Conservation (phyloP, 2,113 vertebrate genomes). For the Arothron firmamentum region DNA sequence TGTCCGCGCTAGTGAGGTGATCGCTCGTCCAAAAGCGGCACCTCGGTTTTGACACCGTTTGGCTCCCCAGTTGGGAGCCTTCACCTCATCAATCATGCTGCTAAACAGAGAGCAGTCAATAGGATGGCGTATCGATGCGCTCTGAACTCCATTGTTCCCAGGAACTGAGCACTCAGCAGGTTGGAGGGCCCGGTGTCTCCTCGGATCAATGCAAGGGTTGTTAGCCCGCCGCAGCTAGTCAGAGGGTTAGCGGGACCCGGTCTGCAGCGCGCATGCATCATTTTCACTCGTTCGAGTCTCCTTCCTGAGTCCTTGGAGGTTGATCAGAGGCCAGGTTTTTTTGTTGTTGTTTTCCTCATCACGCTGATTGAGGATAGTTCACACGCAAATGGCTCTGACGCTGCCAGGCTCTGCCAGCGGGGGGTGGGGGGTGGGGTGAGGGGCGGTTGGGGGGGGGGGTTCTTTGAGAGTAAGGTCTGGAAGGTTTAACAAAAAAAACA, state of each 20-base stretch:
- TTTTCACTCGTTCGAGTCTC: conserved; percentile 33
- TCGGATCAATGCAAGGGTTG: conserved; percentile 74
- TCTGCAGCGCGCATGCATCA: conserved; percentile 25
- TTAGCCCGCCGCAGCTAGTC: conserved; percentile 64
- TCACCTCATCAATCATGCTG: conserved; percentile 78
- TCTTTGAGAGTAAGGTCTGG: no score
- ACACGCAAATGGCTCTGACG: background rate
- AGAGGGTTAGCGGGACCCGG: conserved; percentile 39
- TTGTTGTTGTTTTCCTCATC: conserved; percentile 1
- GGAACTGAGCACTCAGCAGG: conserved; percentile 81
- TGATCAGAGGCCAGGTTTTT: conserved; percentile 7
- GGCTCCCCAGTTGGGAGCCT: conserved; percentile 62
- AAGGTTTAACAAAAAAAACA: no score
- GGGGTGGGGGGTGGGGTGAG: no score
- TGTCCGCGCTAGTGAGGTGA: conserved; percentile 3
- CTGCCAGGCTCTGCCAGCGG: no score
- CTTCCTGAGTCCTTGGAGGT: conserved; percentile 25
- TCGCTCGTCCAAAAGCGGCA: conserved; percentile 55
- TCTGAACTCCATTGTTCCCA: conserved; percentile 76
- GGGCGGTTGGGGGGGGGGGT: no score
- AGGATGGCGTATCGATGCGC: conserved; percentile 74
- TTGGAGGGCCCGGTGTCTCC: conserved; percentile 76
- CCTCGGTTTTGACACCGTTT: conserved; percentile 68
- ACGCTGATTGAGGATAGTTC: conserved; percentile 18
- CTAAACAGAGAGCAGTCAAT: conserved; percentile 77